phyloP scores from a whole-genome alignment of 2,888 invertebrate genomes.

The Leucozona laternaria region DNA sequence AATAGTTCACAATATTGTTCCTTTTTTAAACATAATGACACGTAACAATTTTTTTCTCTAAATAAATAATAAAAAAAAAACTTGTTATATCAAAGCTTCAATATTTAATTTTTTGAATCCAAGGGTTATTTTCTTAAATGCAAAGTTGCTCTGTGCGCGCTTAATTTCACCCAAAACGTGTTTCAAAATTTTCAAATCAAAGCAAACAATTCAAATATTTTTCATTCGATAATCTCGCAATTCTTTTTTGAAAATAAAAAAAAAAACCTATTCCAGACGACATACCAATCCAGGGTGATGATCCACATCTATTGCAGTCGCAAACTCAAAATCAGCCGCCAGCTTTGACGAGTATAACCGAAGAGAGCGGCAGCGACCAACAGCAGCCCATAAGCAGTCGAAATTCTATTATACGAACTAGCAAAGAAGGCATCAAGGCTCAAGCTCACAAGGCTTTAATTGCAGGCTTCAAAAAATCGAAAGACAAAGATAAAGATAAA shows the following conservation, averaged over 20 bases:
- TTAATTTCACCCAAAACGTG: conserved; percentile 43
- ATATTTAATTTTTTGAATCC: not conserved
- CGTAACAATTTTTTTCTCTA: conserved; percentile 6
- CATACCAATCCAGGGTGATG: conserved; percentile 90
- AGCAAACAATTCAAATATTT: conserved; percentile 38
- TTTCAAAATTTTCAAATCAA: conserved; percentile 46
- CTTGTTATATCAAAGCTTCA: conserved; percentile 24
- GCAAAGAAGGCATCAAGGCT: conserved; percentile 83
- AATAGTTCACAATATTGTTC: conserved; percentile 41
- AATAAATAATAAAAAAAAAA: not conserved
- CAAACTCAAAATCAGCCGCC: conserved; percentile 80
- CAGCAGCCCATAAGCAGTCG: conserved; percentile 78
- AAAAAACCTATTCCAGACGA: conserved; percentile 87
- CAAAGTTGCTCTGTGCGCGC: conserved; percentile 67
- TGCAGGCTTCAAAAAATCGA: conserved; percentile 83
- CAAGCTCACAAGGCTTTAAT: conserved; percentile 83
- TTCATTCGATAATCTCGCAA: conserved; percentile 42
- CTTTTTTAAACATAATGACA: conserved; percentile 42
- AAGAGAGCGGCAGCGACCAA: conserved; percentile 80
- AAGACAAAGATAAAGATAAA: conserved; percentile 83
- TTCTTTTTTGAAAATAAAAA: conserved; percentile 57
- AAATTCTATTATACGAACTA: conserved; percentile 82
- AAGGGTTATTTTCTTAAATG: conserved; percentile 30
- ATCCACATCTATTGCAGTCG: conserved; percentile 77
- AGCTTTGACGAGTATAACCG: conserved; percentile 82